Percentiles rank a stretch among this genome's conserved stretches.
phyloP scores from a whole-genome alignment of 2,888 invertebrate genomes.

The Anagyrus pseudococci region DNA sequence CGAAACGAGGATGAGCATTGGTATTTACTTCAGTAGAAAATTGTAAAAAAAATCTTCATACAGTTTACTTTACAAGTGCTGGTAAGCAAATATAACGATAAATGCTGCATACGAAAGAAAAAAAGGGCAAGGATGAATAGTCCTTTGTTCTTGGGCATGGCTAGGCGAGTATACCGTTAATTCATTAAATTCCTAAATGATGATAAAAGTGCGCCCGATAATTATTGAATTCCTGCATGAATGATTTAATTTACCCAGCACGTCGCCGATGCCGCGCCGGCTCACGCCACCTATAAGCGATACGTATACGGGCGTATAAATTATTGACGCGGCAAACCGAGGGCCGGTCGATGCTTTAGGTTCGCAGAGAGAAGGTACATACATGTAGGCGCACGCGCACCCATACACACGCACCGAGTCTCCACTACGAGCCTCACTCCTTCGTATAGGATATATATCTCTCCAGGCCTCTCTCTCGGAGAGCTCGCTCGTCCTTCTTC shows the following conservation, averaged over 20 bases:
- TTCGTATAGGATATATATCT: conserved; percentile 42
- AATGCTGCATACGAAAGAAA: too few species aligned
- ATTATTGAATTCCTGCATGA: conserved; percentile 7
- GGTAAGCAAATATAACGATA: too few species aligned
- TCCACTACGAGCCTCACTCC: too few species aligned
- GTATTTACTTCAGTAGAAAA: too few species aligned
- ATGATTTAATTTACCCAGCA: conserved; percentile 15
- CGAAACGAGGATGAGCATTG: too few species aligned
- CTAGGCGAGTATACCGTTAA: background rate
- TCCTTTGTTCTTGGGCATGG: too few species aligned
- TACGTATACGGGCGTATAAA: conserved; percentile 52
- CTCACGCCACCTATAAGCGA: background rate
- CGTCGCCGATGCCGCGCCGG: conserved; percentile 31
- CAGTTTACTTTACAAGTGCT: too few species aligned
- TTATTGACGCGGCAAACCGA: conserved; percentile 57
- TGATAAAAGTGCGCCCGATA: background rate
- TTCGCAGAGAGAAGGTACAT: background rate
- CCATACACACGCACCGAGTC: conserved; percentile 21
- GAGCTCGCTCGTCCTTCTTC: conserved; percentile 31
- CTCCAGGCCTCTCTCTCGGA: too few species aligned
- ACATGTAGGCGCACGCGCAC: background rate
- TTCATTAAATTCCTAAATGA: background rate
- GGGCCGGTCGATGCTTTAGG: conserved; percentile 46
- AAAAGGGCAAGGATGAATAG: too few species aligned
- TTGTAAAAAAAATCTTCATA: too few species aligned